Evolutionary conservation across 2,888 invertebrate species (phyloP).

Genomic region (Calameuta idolon): DNA sequence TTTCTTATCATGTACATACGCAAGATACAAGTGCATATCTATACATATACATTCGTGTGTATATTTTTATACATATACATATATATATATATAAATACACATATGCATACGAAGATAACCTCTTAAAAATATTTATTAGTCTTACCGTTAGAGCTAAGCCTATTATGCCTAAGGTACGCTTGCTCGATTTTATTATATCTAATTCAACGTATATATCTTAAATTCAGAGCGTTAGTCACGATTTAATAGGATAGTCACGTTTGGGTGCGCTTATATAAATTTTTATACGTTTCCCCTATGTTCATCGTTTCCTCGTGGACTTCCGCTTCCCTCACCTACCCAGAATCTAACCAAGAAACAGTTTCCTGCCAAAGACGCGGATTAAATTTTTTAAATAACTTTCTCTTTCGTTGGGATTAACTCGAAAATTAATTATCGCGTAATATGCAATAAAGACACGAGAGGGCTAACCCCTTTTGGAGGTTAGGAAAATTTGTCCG

Average conservation of each 20-base stretch:
- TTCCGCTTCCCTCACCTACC: too few species aligned
- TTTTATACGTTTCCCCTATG: too few species aligned
- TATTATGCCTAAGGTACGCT: background rate
- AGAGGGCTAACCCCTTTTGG: too few species aligned
- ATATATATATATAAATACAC: background rate
- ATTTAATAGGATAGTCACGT: slow-evolving; percentile 23
- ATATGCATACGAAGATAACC: background rate
- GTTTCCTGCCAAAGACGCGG: too few species aligned
- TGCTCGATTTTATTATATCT: background rate
- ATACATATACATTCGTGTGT: slow-evolving; percentile 6
- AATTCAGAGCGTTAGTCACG: slow-evolving; percentile 6
- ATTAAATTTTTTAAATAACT: too few species aligned
- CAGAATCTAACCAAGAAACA: too few species aligned
- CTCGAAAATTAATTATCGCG: too few species aligned
- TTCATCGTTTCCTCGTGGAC: background rate
- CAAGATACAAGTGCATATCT: slow-evolving; percentile 4
- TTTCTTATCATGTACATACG: slow-evolving; percentile 7
- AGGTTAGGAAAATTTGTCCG: background rate
- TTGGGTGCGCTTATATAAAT: slow-evolving; percentile 17
- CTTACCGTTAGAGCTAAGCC: slow-evolving; percentile 1
- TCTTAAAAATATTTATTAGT: slow-evolving; percentile 3
- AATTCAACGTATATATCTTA: background rate
- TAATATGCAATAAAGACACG: too few species aligned
- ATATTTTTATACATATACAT: slow-evolving; percentile 1
- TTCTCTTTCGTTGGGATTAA: too few species aligned